Evolutionary conservation across 2,888 invertebrate species (phyloP).

Genomic region (Drosophila tripunctata): DNA sequence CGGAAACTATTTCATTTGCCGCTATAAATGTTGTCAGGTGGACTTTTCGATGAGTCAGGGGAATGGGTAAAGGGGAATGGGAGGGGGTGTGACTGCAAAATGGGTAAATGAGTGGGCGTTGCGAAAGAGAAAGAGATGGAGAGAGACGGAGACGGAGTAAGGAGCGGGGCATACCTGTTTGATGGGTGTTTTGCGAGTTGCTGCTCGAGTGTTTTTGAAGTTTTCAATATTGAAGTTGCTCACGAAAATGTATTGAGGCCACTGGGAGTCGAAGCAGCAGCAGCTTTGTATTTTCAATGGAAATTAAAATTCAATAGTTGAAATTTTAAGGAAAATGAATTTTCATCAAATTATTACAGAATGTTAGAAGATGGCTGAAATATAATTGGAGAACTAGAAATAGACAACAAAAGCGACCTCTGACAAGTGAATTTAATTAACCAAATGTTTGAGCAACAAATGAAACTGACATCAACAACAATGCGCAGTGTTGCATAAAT

Average conservation of each 20-base stretch:
- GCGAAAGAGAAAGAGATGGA: too few species aligned
- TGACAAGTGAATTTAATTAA: slow-evolving; percentile 19
- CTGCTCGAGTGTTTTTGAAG: slow-evolving; percentile 65
- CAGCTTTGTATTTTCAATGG: background rate
- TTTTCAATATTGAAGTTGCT: slow-evolving; percentile 55
- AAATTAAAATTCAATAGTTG: slow-evolving; percentile 17
- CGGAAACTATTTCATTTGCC: slow-evolving; percentile 76
- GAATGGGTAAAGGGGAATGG: background rate
- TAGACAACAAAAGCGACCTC: background rate
- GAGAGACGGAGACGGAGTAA: too few species aligned
- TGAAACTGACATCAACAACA: background rate
- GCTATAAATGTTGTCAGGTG: slow-evolving; percentile 62
- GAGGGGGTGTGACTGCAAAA: slow-evolving; percentile 2
- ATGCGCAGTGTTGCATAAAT: background rate
- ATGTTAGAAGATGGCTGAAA: slow-evolving; percentile 5
- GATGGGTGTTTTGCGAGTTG: slow-evolving; percentile 7
- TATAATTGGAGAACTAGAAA: slow-evolving; percentile 12
- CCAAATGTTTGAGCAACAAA: slow-evolving; percentile 8
- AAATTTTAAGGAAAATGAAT: slow-evolving; percentile 32
- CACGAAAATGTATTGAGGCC: slow-evolving; percentile 54
- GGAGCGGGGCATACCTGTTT: too few species aligned
- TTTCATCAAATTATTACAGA: slow-evolving; percentile 15
- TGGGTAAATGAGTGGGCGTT: slow-evolving; percentile 19
- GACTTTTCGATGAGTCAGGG: slow-evolving; percentile 1
- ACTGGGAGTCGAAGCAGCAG: too few species aligned